Evolutionary conservation across 1,140 invertebrate genomes (phyloP).

Genomic region (Drosophila pachea): DNA sequence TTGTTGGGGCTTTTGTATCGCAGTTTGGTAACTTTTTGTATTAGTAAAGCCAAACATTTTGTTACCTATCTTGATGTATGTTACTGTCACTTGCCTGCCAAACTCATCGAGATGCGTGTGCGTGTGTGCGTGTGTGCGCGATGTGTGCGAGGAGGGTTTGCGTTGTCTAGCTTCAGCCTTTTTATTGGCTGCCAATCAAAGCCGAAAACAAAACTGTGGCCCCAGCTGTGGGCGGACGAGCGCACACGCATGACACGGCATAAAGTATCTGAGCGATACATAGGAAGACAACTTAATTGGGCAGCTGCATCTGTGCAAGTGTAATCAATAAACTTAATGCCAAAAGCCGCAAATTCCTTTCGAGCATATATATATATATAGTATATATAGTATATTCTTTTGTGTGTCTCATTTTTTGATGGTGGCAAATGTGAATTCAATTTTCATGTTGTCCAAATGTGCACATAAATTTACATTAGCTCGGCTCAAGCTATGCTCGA

Average conservation of each 20-base stretch:
- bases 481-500: background rate
- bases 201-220: constrained; percentile 42
- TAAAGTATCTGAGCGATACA: constrained; percentile 48
- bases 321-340: constrained; percentile 18
- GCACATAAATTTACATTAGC: constrained; percentile 58
- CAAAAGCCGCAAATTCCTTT: constrained; percentile 11
- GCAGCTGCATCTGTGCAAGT: constrained; percentile 14
- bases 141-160: background rate
- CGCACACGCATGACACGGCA: constrained; percentile 48
- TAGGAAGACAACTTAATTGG: constrained; percentile 58
- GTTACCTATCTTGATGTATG: constrained; percentile 55
- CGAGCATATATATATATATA: no score
- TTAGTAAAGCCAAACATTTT: constrained; percentile 29
- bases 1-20: constrained; percentile 48
- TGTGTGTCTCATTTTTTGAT: constrained; percentile 1
- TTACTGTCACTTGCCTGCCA: constrained; percentile 57
- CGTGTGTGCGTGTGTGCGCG: constrained; percentile 6
- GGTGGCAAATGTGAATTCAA: constrained; percentile 45
- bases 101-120: constrained; percentile 14
- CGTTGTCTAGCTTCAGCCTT: constrained; percentile 35
- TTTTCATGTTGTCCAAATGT: constrained; percentile 48
- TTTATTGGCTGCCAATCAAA: constrained; percentile 67
- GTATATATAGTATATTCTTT: no score
- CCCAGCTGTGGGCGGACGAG: constrained; percentile 36
- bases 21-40: constrained; percentile 40